Percentiles rank a stretch among this genome's conserved stretches.
phyloP scores from a whole-genome alignment of 2,888 invertebrate species.

The Andrena haemorrhoa region DNA sequence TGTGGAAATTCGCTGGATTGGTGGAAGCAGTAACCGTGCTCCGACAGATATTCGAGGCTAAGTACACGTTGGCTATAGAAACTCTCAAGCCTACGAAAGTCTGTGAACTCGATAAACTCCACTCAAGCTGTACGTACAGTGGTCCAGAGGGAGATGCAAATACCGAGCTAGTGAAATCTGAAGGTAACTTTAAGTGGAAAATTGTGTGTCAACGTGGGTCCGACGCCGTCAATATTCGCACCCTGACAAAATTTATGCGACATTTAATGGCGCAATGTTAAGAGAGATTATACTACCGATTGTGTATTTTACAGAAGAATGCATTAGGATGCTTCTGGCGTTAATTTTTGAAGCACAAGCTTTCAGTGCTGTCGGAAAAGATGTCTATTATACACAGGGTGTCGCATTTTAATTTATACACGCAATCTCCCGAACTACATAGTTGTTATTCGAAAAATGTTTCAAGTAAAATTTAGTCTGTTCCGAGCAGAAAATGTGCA shows the following conservation, averaged over 20 bases:
- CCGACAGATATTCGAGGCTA: slow-evolving; percentile 44
- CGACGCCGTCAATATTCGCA: not conserved
- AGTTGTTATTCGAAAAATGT: no score
- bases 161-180: not conserved
- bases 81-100: not conserved
- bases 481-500: no score
- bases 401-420: no score
- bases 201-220: not conserved
- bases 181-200: not conserved
- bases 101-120: not conserved
- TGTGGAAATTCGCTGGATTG: slow-evolving; percentile 47
- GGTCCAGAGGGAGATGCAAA: not conserved
- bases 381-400: no score
- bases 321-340: no score
- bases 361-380: no score
- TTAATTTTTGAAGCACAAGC: no score
- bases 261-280: not conserved
- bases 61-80: slow-evolving; percentile 32
- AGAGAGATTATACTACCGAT: no score
- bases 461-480: no score
- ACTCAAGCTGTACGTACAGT: no score
- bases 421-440: no score
- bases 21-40: slow-evolving; percentile 20
- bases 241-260: not conserved
- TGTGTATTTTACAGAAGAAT: no score